phyloP scores from a whole-genome alignment of 2,888 invertebrate species.

The Desoria tigrina region DNA sequence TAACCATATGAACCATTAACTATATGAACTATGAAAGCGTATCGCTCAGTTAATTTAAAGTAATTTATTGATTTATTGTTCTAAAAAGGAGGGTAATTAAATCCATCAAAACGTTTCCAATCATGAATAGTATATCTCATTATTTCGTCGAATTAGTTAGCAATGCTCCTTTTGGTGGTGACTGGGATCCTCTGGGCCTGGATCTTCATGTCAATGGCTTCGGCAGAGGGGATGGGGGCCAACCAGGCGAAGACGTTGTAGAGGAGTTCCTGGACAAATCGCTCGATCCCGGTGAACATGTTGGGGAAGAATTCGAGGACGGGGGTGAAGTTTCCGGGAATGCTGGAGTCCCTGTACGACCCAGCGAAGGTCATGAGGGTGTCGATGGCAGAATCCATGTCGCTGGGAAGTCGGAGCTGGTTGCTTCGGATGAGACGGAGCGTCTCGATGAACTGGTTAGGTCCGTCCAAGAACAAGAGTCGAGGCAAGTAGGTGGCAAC shows the following conservation, averaged over 20 bases:
- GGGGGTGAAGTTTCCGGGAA: constrained; percentile 42
- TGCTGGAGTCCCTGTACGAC: constrained; percentile 36
- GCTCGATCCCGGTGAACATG: constrained; percentile 43
- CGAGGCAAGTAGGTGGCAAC: constrained; percentile 44
- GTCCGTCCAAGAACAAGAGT: constrained; percentile 49
- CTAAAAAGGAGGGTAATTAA: too few species aligned
- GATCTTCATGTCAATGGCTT: neutral
- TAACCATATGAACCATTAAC: too few species aligned
- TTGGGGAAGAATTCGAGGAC: constrained; percentile 46
- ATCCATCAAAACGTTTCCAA: too few species aligned
- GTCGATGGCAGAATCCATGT: constrained; percentile 47
- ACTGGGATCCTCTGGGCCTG: neutral
- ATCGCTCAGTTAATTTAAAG: too few species aligned
- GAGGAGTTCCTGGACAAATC: constrained; percentile 20
- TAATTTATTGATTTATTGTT: too few species aligned
- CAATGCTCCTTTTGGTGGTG: constrained; percentile 3
- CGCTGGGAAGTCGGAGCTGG: constrained; percentile 46
- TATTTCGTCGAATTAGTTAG: too few species aligned
- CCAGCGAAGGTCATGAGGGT: constrained; percentile 48
- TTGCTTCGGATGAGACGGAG: constrained; percentile 44
- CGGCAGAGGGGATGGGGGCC: constrained; percentile 23
- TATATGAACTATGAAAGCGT: too few species aligned
- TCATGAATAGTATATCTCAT: too few species aligned
- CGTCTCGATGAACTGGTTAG: constrained; percentile 49
- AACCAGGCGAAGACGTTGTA: constrained; percentile 30